Conservation (phyloP, 2,888 invertebrate genomes). For the Drosophila colorata region DNA sequence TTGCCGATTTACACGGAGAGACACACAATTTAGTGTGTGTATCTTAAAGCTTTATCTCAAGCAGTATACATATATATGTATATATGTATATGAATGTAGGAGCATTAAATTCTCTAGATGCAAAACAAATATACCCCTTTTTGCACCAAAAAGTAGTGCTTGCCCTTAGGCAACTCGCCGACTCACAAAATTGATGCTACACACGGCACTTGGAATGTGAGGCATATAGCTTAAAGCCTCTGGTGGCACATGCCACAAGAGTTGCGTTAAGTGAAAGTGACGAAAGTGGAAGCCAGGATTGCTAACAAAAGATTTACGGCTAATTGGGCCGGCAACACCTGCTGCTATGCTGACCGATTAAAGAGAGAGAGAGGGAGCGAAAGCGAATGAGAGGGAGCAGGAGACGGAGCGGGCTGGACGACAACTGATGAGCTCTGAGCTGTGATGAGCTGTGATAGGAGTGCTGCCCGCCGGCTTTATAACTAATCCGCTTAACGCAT, state of each 20-base stretch:
- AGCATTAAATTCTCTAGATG: no score
- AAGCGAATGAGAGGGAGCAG: not conserved
- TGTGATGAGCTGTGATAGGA: constrained; percentile 32
- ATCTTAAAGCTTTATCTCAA: no score
- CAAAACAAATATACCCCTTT: not conserved
- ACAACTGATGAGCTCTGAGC: constrained; percentile 29
- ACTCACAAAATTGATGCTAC: constrained; percentile 20
- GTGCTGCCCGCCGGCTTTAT: not conserved
- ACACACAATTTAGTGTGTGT: no score
- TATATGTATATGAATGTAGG: no score
- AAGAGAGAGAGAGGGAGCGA: not conserved
- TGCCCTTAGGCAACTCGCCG: constrained; percentile 8
- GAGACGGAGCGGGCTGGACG: not conserved
- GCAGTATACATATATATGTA: no score
- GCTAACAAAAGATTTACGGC: constrained; percentile 34
- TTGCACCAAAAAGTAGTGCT: not conserved
- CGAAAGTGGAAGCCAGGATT: constrained; percentile 30
- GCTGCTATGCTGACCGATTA: constrained; percentile 7
- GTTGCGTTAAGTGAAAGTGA: constrained; percentile 49
- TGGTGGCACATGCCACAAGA: constrained; percentile 25
- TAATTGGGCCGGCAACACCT: constrained; percentile 36
- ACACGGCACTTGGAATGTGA: constrained; percentile 20
- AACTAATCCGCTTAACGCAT: constrained; percentile 41
- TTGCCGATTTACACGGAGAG: no score
- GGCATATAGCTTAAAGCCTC: constrained; percentile 15